Base-by-base conservation (phyloP, 2,113 vertebrate genomes). In the Naja naja region DNA sequence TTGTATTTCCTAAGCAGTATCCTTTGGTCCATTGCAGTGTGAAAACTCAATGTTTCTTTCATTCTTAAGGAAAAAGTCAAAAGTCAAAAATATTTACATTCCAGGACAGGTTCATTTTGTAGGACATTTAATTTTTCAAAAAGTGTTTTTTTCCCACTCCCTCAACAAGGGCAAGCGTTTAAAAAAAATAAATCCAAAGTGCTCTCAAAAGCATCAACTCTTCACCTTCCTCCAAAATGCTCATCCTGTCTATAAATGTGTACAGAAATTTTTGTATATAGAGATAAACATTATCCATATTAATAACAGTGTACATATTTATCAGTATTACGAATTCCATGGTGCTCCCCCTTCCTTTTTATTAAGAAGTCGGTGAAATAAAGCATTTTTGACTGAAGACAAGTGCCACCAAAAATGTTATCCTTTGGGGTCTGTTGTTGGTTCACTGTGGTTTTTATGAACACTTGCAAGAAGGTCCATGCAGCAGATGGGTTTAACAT, bases 271-370 rank as follows among this genome's bases (percentile, higher is more conserved):
- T 92, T 94, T 96, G 54, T 96, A 91, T 96, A 95, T 90, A 96
- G 30, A 87, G 86, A 64, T 39, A 88, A 25, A 54, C 94, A 94
- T 27, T 96, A 95, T 94, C 96, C 95, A 96, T 94, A 93, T 95
- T 96, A 92, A 95, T 96, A 95, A 96, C 94, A 95, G 95, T 94
- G 92, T 89, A 95, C n/a, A 95, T 94, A 95, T 95, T 96, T 96
- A 95, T 96, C 94, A 93, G 89, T 94, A 95, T 96, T 95, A 92
- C 34, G 23, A 81, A 81, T 92, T 93, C 90, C 96, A 95, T 97
- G 96, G 94, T 97, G 94, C 86, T 95, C 92, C 60, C 64, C 81
- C 91, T 55, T 91, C 43, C 52, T 95, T 94, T 92, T 93, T 90
- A 94, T 94, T 47, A 93, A 91, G 34, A 60, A 27, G 49, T 92